Conservation (phyloP, 2,113 vertebrate species). For the Oriolus oriolus region DNA sequence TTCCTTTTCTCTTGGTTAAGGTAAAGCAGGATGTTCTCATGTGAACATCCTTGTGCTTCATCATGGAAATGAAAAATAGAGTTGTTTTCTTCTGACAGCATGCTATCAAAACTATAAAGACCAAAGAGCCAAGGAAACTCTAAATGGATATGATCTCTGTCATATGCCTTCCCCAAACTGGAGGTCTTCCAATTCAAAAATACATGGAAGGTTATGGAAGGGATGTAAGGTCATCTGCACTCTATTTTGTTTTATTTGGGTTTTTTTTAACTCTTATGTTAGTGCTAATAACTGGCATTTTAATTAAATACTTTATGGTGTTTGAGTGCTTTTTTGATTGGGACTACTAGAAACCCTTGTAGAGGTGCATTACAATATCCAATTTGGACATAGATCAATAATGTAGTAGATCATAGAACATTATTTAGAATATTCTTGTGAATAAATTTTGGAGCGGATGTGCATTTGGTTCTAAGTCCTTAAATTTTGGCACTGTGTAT, state of each 20-base stretch:
- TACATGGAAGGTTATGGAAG: not conserved
- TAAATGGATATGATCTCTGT: not conserved
- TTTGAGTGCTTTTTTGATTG: not conserved
- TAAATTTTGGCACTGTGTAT: not conserved
- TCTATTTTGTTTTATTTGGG: not conserved
- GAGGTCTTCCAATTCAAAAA: not conserved
- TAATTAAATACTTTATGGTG: not conserved
- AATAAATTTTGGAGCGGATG: rapidly evolving
- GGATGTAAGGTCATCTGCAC: not conserved
- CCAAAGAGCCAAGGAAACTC: not conserved
- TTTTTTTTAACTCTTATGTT: not conserved
- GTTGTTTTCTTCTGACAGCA: not conserved
- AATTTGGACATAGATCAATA: not conserved
- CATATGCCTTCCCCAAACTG: not conserved
- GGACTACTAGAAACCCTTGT: not conserved
- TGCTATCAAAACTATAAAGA: not conserved
- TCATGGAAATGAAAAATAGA: not conserved
- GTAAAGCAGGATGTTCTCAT: not conserved
- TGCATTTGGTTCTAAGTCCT: not conserved
- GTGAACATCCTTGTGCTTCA: not conserved
- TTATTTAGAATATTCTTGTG: not conserved
- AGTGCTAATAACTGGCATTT: not conserved
- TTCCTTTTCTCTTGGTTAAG: not conserved
- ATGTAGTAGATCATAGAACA: not conserved
- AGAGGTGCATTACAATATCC: not conserved